A percentile compares a stretch with the other conserved stretches of the same genome.
Conservation (phyloP, 1,140 invertebrate genomes). For the Capitella teleta region DNA sequence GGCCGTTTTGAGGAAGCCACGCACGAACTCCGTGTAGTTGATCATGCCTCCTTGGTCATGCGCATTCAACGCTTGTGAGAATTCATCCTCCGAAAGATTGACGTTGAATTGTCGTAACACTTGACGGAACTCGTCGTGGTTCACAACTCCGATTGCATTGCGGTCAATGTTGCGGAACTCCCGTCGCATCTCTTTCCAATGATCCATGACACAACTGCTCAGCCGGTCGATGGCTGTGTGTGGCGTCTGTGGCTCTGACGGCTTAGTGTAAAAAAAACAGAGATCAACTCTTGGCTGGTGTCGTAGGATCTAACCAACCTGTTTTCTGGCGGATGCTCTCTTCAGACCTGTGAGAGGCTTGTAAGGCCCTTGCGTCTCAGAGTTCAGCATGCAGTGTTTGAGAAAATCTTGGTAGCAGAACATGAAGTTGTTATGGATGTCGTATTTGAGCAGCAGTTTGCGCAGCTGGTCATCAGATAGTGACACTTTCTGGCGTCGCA, state of each 20-base stretch:
- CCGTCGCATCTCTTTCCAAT: slow-evolving; percentile 37
- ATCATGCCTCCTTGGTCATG: slow-evolving; percentile 27
- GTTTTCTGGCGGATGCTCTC: background rate
- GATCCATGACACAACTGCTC: slow-evolving; percentile 20
- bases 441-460: slow-evolving; percentile 31
- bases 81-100: slow-evolving; percentile 34
- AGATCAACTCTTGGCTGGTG: background rate
- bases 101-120: slow-evolving; percentile 29
- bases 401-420: slow-evolving; percentile 34
- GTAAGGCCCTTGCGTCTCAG: slow-evolving; percentile 12
- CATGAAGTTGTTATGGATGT: slow-evolving; percentile 30
- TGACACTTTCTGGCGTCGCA: slow-evolving; percentile 19
- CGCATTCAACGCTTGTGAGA: slow-evolving; percentile 27
- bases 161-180: slow-evolving; percentile 22
- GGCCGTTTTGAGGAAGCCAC: slow-evolving; percentile 21
- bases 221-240: slow-evolving; percentile 10
- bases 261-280: background rate
- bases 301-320: background rate
- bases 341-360: background rate
- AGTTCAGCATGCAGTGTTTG: slow-evolving; percentile 28
- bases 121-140: slow-evolving; percentile 24
- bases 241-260: background rate
- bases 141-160: slow-evolving; percentile 17
- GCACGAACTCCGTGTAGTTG: slow-evolving; percentile 36
- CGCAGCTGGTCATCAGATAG: slow-evolving; percentile 26